These are phyloP conservation scores for Cosmia trapezina DNA, from an alignment of 2,888 invertebrate species.

Conservation along the genomic window DNA sequence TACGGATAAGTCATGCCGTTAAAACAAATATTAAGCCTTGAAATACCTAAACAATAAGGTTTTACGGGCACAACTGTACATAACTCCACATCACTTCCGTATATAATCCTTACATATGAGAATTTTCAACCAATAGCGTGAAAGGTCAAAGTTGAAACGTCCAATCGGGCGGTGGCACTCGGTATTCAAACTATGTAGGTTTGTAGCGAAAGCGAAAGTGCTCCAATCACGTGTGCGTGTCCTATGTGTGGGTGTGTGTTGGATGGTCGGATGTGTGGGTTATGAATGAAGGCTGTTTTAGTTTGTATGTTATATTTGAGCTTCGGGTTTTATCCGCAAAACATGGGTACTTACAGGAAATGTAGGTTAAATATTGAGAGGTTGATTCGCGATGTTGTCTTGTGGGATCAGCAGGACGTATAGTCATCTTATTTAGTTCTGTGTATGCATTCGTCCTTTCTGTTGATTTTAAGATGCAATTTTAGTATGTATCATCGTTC, in stretches of 20 bases:
- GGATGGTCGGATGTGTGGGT: conserved; percentile 71
- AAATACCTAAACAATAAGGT: conserved; percentile 69
- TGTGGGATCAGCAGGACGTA: background rate
- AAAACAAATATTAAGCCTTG: conserved; percentile 60
- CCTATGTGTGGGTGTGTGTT: conserved; percentile 77
- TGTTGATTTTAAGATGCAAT: background rate
- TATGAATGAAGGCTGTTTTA: conserved; percentile 76
- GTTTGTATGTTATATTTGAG: conserved; percentile 64
- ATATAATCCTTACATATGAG: conserved; percentile 73
- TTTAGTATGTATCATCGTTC: too few relatives aligned
- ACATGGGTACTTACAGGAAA: conserved; percentile 53
- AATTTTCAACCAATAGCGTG: conserved; percentile 81
- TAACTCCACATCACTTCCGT: conserved; percentile 65
- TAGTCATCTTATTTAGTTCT: too few relatives aligned
- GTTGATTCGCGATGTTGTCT: conserved; percentile 1
- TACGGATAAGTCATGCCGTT: conserved; percentile 58
- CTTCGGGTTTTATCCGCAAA: conserved; percentile 56
- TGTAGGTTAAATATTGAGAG: conserved; percentile 52
- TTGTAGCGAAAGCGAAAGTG: conserved; percentile 86
- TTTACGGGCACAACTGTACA: conserved; percentile 62
- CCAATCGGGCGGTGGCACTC: conserved; percentile 79
- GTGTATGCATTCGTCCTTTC: background rate
- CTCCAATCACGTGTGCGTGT: conserved; percentile 80
- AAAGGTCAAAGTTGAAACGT: conserved; percentile 72
- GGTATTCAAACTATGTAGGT: conserved; percentile 88